Evolutionary conservation across 2,113 vertebrate genomes (phyloP).

Genomic region (Mormyrus lacerda): DNA sequence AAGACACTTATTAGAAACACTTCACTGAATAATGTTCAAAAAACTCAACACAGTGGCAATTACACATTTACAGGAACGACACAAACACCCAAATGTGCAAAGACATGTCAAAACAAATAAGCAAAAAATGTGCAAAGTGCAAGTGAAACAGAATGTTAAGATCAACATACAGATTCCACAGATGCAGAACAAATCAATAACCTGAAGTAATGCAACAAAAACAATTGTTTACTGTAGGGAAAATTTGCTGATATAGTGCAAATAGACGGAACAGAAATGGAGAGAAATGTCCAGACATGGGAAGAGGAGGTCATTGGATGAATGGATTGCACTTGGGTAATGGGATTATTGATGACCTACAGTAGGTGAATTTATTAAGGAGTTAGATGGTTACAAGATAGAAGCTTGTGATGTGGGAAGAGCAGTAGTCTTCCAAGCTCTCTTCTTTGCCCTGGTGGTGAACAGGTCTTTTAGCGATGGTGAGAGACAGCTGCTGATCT

Average conservation of each 20-base stretch:
- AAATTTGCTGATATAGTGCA: background rate
- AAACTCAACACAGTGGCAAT: background rate
- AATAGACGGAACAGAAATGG: background rate
- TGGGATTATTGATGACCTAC: background rate
- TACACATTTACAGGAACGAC: background rate
- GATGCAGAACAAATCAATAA: background rate
- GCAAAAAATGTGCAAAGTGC: too few relatives aligned
- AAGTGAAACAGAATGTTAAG: background rate
- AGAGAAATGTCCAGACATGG: background rate
- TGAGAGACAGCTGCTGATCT: background rate
- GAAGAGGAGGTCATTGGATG: background rate
- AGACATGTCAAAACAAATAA: background rate
- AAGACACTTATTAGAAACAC: background rate
- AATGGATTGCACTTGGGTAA: background rate
- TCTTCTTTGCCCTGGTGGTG: background rate
- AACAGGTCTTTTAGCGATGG: background rate
- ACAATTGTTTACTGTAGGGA: background rate
- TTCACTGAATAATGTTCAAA: background rate
- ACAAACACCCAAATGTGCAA: background rate
- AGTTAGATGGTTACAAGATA: background rate
- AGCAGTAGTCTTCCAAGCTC: background rate
- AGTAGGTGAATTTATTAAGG: background rate
- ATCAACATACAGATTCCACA: background rate
- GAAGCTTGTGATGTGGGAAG: background rate
- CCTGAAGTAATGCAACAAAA: background rate